phyloP scores from a whole-genome alignment of 2,888 invertebrate genomes.

The Steinernema carpocapsae region DNA sequence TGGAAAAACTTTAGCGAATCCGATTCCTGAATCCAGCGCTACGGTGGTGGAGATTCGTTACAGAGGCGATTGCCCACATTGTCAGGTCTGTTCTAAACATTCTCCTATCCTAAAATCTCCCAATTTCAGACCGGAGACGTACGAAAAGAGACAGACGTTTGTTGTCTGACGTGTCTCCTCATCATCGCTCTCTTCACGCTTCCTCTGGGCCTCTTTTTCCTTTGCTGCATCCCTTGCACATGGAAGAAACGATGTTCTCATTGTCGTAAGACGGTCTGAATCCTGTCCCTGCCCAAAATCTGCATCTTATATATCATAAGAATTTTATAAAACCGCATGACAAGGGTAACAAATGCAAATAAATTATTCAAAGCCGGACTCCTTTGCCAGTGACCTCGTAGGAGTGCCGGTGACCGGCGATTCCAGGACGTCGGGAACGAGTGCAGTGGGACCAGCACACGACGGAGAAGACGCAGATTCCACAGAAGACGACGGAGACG shows the following conservation, averaged over 20 bases:
- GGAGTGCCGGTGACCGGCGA: background rate
- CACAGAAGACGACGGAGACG: constrained; percentile 15
- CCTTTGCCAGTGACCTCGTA: background rate
- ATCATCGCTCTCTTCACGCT: constrained; percentile 64
- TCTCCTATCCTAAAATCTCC: no score
- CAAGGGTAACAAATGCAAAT: background rate
- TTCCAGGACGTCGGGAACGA: background rate
- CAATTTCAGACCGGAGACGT: constrained; percentile 44
- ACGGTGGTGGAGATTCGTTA: no score
- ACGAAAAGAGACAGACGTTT: constrained; percentile 59
- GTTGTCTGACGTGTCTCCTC: constrained; percentile 62
- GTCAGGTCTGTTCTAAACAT: no score
- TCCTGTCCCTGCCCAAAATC: no score
- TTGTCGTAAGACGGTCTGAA: no score
- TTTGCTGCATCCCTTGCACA: constrained; percentile 64
- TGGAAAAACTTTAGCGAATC: no score
- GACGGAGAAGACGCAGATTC: background rate
- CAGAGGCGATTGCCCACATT: no score
- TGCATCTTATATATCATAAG: no score
- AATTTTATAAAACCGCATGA: no score
- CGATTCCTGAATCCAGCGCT: no score
- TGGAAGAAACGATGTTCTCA: no score
- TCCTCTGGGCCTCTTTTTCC: constrained; percentile 63
- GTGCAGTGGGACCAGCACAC: constrained; percentile 3
- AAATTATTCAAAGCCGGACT: background rate